Evolutionary conservation across 2,797 vertebrate species (phyloP), one percentile per base, ranked within the genome.

Genomic region (Pseudochromis fuscus): DNA sequence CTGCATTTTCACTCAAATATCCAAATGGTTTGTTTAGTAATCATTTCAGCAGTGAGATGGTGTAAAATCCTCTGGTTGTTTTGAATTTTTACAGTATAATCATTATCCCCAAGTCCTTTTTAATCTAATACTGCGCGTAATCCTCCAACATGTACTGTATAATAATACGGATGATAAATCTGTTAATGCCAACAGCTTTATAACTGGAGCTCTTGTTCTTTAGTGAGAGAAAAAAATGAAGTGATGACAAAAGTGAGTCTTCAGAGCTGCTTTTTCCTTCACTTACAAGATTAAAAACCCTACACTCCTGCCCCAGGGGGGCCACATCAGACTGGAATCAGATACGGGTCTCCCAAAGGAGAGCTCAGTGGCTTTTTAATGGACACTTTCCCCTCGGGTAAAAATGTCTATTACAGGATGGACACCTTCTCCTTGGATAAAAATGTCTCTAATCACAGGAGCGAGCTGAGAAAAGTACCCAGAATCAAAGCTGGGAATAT

Each of bases 361-460:
- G 56, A 73, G 67, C 72, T 82, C 73, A 65, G 64, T 75, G 66
- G 77, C 79, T 82, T 76, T 77, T 77, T 79, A 88, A 88, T 88
- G 83, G 78, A 91, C 79, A 64, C 56, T 55, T 81, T 70, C 33
- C 75, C 86, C 84, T 72, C 42, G 7, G 81, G 77, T 71, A 50
- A 72, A 72, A 66, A 73, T 67, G 65, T 64, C 81, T 60, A 79
- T 82, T 83, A 86, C 51, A 67, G 72, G 76, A 84, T 35, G 70
- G 78, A 78, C 78, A 60, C 66, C 55, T 77, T 78, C 46, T 82
- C 52, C 67, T 78, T 3, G 27, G 81, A 80, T 81, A 77, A 83
- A 77, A 79, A 82, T 37, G 67, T 72, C 55, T 70, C 37, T 21
- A 74, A 75, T 87, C 81, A 72, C 59, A 60, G 51, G 30, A 75